A percentile compares a stretch with the other conserved stretches of the same genome.
Conservation (phyloP, 2,113 vertebrate species). For the Gymnogyps californianus region DNA sequence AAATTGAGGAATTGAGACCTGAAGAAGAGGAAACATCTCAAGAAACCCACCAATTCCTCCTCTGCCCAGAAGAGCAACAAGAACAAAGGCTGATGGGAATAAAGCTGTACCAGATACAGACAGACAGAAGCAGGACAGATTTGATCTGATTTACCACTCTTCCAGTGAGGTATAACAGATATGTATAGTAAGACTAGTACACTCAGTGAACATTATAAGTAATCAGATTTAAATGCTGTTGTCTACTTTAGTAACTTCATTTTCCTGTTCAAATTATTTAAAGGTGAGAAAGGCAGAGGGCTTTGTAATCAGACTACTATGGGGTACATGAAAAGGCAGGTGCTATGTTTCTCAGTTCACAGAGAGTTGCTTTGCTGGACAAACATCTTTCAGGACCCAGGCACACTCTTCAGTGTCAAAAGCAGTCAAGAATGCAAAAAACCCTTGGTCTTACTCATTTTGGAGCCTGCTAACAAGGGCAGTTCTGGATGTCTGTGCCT, state of each 20-base stretch:
- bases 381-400: neutral
- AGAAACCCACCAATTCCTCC: neutral
- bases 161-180: neutral
- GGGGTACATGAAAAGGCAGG: neutral
- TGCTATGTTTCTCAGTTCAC: neutral
- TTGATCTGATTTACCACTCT: neutral
- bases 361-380: neutral
- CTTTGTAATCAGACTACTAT: neutral
- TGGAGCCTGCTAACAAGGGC: neutral
- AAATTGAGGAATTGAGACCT: slow-evolving; percentile 49
- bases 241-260: neutral
- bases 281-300: neutral
- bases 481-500: neutral
- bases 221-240: neutral
- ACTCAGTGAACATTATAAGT: neutral
- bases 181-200: neutral
- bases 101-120: neutral
- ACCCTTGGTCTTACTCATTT: neutral
- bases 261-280: neutral
- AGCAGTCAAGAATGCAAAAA: neutral
- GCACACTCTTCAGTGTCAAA: neutral
- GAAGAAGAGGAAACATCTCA: slow-evolving; percentile 34
- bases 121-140: neutral
- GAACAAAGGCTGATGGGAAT: neutral
- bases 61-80: neutral